Conservation (phyloP, 37 sponge, comb jelly and placozoan genomes). For the Corticium candelabrum region DNA sequence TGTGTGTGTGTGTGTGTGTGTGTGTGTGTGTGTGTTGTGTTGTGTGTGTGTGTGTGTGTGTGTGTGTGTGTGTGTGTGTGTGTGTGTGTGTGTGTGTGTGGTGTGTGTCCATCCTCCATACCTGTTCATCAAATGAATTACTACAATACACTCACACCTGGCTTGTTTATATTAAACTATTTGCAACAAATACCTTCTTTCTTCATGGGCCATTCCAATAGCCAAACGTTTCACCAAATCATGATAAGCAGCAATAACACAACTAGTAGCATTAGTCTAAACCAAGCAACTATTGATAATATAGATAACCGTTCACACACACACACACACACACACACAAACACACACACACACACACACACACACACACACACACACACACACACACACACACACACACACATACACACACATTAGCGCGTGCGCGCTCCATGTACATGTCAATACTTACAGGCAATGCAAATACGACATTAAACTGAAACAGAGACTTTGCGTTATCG, state of each 20-base stretch:
- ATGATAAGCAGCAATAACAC: not conserved
- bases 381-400: not conserved
- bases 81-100: too few relatives aligned
- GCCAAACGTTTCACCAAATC: not conserved
- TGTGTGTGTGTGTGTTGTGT: too few relatives aligned
- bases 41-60: too few relatives aligned
- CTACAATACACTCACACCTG: too few relatives aligned
- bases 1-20: too few relatives aligned
- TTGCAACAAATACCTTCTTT: not conserved
- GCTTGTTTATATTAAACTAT: too few relatives aligned
- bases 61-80: too few relatives aligned
- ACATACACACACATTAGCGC: too few relatives aligned
- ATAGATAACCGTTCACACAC: slow-evolving; percentile 20
- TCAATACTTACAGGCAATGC: not conserved
- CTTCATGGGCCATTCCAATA: not conserved
- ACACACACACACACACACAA: too few relatives aligned
- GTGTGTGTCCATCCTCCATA: too few relatives aligned
- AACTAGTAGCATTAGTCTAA: not conserved
- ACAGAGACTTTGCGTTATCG: not conserved
- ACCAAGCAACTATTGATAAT: too few relatives aligned
- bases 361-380: not conserved
- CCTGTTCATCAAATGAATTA: too few relatives aligned
- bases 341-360: slow-evolving; percentile 10
- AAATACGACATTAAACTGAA: not conserved
- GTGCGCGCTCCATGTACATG: slow-evolving; percentile 11